A percentile compares a stretch with the other conserved stretches of the same genome.
These are phyloP conservation scores for Sinotaia quadrata DNA, from an alignment of 2,888 invertebrate genomes.

Conservation along the genomic window DNA sequence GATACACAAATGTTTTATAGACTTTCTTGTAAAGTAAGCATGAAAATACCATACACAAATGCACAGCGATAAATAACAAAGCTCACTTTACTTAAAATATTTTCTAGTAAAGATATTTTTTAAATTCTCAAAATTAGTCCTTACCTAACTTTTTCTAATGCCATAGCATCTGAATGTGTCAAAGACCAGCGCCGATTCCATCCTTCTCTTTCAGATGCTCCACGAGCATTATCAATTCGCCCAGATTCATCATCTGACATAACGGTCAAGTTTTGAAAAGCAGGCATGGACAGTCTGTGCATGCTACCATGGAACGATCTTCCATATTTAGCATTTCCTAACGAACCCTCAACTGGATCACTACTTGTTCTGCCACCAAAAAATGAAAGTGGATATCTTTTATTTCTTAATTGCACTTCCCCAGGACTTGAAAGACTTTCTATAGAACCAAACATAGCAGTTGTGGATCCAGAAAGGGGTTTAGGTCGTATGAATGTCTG, in stretches of 20 bases:
- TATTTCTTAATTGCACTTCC: conserved; percentile 16
- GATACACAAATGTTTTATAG: no score
- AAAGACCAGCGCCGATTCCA: conserved; percentile 16
- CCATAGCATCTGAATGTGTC: conserved; percentile 17
- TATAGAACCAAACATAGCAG: conserved; percentile 23
- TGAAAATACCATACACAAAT: no score
- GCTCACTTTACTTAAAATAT: not conserved
- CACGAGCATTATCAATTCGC: not conserved
- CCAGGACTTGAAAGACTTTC: conserved; percentile 3
- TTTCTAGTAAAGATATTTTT: no score
- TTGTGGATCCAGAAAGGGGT: conserved; percentile 20
- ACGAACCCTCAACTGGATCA: conserved; percentile 3
- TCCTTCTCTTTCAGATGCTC: not conserved
- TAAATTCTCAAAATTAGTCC: no score
- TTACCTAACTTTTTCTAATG: conserved; percentile 17
- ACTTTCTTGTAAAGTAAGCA: no score
- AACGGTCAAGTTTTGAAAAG: not conserved
- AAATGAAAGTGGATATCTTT: conserved; percentile 11
- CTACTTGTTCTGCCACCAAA: not conserved
- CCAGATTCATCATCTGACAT: conserved; percentile 14
- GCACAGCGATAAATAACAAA: no score
- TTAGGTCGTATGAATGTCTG: not conserved
- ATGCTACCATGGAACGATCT: conserved; percentile 19
- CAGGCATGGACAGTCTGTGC: not conserved
- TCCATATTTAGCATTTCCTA: not conserved